Conservation (phyloP, 2,113 vertebrate species). For the Peromyscus maniculatus region DNA sequence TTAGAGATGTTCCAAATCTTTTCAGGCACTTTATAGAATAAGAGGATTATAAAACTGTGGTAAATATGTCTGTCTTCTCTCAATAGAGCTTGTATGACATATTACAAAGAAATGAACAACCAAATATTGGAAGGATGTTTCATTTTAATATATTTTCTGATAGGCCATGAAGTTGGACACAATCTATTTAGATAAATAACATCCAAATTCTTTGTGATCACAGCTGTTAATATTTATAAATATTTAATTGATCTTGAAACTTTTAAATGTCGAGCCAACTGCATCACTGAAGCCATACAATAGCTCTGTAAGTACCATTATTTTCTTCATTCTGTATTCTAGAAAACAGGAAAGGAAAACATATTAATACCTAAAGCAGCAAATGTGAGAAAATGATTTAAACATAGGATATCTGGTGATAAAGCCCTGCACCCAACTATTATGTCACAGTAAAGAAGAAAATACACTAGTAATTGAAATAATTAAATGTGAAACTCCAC, state of each 20-base stretch:
- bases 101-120: background rate
- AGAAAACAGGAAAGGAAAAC: background rate
- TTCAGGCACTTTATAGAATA: background rate
- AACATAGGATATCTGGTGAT: background rate
- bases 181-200: background rate
- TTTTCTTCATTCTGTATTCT: background rate
- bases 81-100: background rate
- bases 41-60: background rate
- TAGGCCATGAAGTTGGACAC: background rate
- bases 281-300: background rate
- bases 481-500: background rate
- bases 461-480: background rate
- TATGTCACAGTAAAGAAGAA: background rate
- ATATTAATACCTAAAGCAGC: background rate
- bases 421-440: background rate
- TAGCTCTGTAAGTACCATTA: background rate
- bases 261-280: background rate
- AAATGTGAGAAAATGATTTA: background rate
- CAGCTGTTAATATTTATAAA: background rate
- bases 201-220: background rate
- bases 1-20: background rate
- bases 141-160: background rate
- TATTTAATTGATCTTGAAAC: background rate
- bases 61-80: background rate
- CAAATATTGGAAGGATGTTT: background rate